These are phyloP conservation scores for Myrmecophaga tridactyla DNA, from an alignment of 2,113 vertebrate genomes.

Conservation along the genomic window DNA sequence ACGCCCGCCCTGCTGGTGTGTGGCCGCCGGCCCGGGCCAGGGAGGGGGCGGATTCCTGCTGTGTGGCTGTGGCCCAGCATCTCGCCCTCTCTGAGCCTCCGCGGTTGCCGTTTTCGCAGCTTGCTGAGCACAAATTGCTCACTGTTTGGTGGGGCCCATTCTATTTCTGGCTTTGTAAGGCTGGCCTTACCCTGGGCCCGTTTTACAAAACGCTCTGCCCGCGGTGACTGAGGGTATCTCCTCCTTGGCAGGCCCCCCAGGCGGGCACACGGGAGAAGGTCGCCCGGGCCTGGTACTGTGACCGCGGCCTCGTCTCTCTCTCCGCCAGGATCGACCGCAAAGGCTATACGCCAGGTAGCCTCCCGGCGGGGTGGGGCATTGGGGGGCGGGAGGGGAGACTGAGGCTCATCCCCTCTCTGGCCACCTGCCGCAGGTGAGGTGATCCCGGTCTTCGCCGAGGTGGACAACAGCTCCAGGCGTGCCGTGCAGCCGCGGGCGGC, in stretches of 20 bases:
- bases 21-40: background rate
- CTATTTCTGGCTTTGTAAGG: background rate
- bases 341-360: slow-evolving; percentile 95
- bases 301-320: slow-evolving; percentile 92
- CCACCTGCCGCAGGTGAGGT: slow-evolving; percentile 89
- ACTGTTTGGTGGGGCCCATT: too few species aligned
- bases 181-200: too few species aligned
- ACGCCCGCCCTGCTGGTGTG: slow-evolving; percentile 93
- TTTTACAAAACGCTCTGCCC: background rate
- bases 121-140: background rate
- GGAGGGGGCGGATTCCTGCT: background rate
- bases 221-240: background rate
- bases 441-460: slow-evolving; percentile 95
- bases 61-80: background rate
- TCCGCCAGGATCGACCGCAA: slow-evolving; percentile 96
- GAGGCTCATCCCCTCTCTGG: background rate
- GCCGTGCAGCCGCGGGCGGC: slow-evolving; percentile 90
- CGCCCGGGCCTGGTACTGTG: slow-evolving; percentile 94
- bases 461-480: slow-evolving; percentile 92
- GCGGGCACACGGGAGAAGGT: slow-evolving; percentile 95
- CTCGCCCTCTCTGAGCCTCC: background rate
- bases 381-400: background rate
- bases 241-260: slow-evolving; percentile 89
- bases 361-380: accelerated
- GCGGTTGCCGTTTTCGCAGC: too few species aligned